Evolutionary conservation across 2,797 vertebrate genomes (phyloP).

Genomic region (Hydrophis major): DNA sequence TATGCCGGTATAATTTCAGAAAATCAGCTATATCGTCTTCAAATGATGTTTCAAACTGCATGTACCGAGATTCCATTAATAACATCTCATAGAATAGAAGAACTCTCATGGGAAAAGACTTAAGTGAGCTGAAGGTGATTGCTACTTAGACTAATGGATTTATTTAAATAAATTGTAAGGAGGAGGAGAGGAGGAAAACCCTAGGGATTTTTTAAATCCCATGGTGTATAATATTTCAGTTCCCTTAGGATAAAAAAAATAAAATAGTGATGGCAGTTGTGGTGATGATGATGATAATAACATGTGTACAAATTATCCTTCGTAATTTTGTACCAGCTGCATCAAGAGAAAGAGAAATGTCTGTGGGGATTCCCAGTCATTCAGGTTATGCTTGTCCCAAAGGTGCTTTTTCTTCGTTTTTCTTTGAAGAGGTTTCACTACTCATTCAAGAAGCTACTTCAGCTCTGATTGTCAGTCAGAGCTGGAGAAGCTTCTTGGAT

Average conservation of each 20-base stretch:
- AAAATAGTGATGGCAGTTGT: background rate
- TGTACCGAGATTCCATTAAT: conserved; percentile 25
- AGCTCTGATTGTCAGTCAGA: no score
- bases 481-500: no score
- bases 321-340: conserved; percentile 9
- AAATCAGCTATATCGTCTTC: background rate
- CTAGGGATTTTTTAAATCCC: conserved; percentile 3
- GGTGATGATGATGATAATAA: background rate
- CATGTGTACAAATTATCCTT: background rate
- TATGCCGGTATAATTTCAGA: background rate
- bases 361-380: no score
- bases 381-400: no score
- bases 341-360: conserved; percentile 18
- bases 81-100: conserved; percentile 45
- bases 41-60: background rate
- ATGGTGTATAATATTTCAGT: background rate
- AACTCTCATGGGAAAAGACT: conserved; percentile 45
- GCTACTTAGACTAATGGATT: conserved; percentile 58
- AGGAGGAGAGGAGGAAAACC: background rate
- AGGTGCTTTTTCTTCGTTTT: no score
- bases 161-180: conserved; percentile 50
- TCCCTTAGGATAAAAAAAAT: background rate
- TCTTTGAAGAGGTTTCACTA: no score
- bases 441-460: no score
- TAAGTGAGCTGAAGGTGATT: conserved; percentile 29